Percentiles rank a stretch among this genome's conserved stretches.
Evolutionary conservation across 2,797 vertebrate species (phyloP).

Genomic region (Hoplostethus atlanticus): DNA sequence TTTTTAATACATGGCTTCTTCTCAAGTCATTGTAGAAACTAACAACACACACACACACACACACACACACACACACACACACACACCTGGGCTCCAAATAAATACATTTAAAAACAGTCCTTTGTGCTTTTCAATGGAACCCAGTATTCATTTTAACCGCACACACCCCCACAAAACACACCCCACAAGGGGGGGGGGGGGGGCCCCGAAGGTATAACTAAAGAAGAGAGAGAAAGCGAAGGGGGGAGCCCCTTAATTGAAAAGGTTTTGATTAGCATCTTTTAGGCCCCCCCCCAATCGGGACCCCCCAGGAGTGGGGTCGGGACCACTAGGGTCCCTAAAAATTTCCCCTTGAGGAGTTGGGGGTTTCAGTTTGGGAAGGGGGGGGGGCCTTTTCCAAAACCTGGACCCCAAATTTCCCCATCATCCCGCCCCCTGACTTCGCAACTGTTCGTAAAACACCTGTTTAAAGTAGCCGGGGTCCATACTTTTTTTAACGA

Average conservation of each 20-base stretch:
- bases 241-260: constrained; percentile 29
- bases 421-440: too few relatives aligned
- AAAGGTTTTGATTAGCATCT: too few relatives aligned
- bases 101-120: constrained; percentile 85
- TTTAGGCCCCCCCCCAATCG: too few relatives aligned
- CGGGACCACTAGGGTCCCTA: too few relatives aligned
- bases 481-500: too few relatives aligned
- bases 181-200: constrained; percentile 39
- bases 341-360: too few relatives aligned
- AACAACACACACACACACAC: constrained; percentile 24
- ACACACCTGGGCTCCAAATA: constrained; percentile 81
- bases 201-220: constrained; percentile 50
- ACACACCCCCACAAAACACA: constrained; percentile 39
- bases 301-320: too few relatives aligned
- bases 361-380: too few relatives aligned
- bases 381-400: too few relatives aligned
- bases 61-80: constrained; percentile 47
- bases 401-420: too few relatives aligned
- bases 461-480: too few relatives aligned
- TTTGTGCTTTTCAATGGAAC: constrained; percentile 75
- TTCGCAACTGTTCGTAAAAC: too few relatives aligned
- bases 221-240: not conserved
- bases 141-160: constrained; percentile 77
- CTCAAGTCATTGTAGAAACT: constrained; percentile 80
- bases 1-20: constrained; percentile 90